Evolutionary conservation across 2,797 vertebrate species (phyloP), one percentile per base, ranked within the genome.

Genomic region (Holocentrus rufus): DNA sequence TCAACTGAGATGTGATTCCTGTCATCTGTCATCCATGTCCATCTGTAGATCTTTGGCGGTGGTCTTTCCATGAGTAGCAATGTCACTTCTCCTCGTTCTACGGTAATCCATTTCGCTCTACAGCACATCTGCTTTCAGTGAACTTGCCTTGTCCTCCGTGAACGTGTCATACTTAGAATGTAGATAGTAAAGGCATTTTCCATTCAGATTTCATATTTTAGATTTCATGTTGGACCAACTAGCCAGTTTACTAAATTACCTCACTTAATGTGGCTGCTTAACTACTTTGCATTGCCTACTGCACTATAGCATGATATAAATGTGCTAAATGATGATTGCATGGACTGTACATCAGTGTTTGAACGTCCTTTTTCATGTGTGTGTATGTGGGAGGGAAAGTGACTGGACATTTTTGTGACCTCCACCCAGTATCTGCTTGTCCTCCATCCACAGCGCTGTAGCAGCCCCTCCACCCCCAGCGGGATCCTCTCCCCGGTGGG

Each of bases 381-480:
- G 7, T 42, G 39, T 67, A 5, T 23, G 7, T 67, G 30, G 31
- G 14, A 25, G 34, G 61, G 2, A 15, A 20, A 47, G 42, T 7
- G 63, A 10, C 2, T 13, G 39, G 13, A 14, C 13, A 14, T 14
- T 13, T 42, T 25, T 62, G 0, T 9, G 17, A 50, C 23, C 22
- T 27, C 23, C 15, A 64, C 25, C 18, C 25, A 31, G 31, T 46
- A 7, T 65, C 9, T 53, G 44, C 8, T 30, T 64, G 67, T 66
- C 80, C 50, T 83, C 23, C 87, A 6, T 5, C 57, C 15, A 20
- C 93, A 99, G 97, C 95, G 95, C 58, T 92, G 96, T 87, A 98
- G 97, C 89, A 95, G 94, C 81, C 97, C 97, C 0, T 96, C 97
- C 0, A 98, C 97, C 25, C 97, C 97, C 72, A 97, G 95, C 2